A percentile compares a stretch with the other conserved stretches of the same genome.
phyloP scores from a whole-genome alignment of 1,140 invertebrate genomes.

The Coenobita brevimanus region DNA sequence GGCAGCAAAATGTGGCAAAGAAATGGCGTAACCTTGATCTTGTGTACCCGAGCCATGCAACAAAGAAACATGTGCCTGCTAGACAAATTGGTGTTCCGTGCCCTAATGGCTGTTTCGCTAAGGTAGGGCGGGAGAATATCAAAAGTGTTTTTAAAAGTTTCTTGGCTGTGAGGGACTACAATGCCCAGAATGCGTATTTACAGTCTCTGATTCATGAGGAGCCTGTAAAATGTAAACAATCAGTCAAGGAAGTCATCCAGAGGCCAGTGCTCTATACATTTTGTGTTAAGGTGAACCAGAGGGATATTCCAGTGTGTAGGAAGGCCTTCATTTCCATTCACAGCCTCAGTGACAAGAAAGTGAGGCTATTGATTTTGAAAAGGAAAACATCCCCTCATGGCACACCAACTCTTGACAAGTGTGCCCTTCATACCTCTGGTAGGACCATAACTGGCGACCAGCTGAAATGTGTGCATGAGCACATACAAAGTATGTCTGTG shows the following conservation, averaged over 20 bases:
- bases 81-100: not conserved
- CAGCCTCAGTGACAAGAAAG: not conserved
- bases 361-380: not conserved
- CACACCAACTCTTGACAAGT: not conserved
- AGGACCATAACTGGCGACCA: not conserved
- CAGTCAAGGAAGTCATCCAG: not conserved
- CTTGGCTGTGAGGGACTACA: not conserved
- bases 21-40: no score
- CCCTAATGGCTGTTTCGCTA: not conserved
- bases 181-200: no score
- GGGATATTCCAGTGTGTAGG: no score
- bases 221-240: not conserved
- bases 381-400: conserved; percentile 4
- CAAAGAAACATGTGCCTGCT: no score
- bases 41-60: no score
- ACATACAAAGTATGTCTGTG: no score
- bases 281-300: no score
- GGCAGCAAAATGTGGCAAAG: no score
- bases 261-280: no score
- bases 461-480: no score
- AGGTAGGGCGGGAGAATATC: no score
- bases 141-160: not conserved
- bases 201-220: not conserved
- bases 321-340: no score
- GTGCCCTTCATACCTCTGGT: not conserved